Evolutionary conservation across 37 sponge, comb jelly and placozoan genomes (phyloP), one percentile per base, ranked within the genome.

Genomic region (Cladorhizidae sp.): DNA sequence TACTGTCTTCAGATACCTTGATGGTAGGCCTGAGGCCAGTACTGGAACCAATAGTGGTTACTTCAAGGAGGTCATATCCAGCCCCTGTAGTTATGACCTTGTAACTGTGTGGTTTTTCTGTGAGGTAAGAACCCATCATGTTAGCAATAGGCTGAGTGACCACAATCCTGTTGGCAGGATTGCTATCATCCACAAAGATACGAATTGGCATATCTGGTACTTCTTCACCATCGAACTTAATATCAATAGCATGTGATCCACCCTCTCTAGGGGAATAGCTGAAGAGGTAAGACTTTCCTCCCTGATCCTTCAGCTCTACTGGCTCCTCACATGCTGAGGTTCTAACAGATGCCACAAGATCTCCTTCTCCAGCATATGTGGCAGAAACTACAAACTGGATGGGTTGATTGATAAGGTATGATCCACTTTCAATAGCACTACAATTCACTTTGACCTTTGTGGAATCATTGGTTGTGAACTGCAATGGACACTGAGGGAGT

Each of bases 291-390:
- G 85, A 74, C 14, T 72, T 42, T 50, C 69, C 77, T 31, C 64
- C 71, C 39, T 68, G 68, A n/a, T 70, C 56, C 35, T 67, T 56
- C 15, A 85, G 72, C 40, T 67, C 67, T 11, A 85, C 72, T 26
- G 68, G 76, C 25, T 76, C 77, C 0, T 70, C 67, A 36, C 81
- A 80, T 6, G 62, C 75, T 29, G 67, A 56, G 0, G 71, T 72
- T 25, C 38, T n/a, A 23, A 86, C 61, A 20, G 67, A 49, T 28
- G 87, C 90, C 15, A 84, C 71, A 51, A 93, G 59, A 11, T 86
- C 78, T 1, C 94, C 94, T 37, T 83, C 87, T 29, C 94, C 94
- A 17, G 90, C 90, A 31, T 72, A 70, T 29, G 83, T 61, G 0
- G 90, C 81, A 21, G 84, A 63, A 1, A 86, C 83, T 20, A 75